Conservation (phyloP, 1,140 invertebrate genomes). For the Bursaphelenchus mucronatus region DNA sequence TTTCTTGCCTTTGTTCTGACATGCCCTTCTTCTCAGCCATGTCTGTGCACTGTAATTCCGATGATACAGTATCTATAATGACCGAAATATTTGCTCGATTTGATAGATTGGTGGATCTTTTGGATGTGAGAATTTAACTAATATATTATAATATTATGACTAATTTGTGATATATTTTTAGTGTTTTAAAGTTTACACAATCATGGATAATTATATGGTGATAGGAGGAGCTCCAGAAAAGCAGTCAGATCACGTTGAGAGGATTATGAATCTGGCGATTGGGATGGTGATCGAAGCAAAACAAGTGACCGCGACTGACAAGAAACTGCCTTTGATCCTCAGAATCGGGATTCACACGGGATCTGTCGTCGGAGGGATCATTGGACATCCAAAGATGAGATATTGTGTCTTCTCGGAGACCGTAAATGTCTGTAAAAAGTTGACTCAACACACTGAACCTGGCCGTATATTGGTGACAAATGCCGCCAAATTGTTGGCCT, state of each 20-base stretch:
- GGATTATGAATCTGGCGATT: constrained; percentile 49
- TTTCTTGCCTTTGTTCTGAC: constrained; percentile 63
- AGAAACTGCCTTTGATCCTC: constrained; percentile 32
- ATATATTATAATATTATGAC: constrained; percentile 19
- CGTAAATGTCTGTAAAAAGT: constrained; percentile 23
- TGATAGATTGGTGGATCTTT: constrained; percentile 54
- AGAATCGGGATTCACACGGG: constrained; percentile 32
- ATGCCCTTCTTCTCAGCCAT: constrained; percentile 64
- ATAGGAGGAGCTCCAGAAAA: constrained; percentile 44
- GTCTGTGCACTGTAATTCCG: constrained; percentile 59
- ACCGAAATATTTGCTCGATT: constrained; percentile 62
- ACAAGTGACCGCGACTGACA: constrained; percentile 28
- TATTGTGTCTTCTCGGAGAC: constrained; percentile 23
- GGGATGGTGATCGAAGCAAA: constrained; percentile 34
- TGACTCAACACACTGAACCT: constrained; percentile 11
- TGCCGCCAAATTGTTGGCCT: constrained; percentile 27
- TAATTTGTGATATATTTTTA: constrained; percentile 1
- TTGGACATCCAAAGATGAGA: constrained; percentile 9
- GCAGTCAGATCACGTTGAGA: constrained; percentile 46
- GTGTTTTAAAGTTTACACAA: constrained; percentile 34
- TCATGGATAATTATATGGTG: constrained; percentile 32
- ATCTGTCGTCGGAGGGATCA: constrained; percentile 25
- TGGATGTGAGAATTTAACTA: constrained; percentile 43
- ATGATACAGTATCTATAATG: constrained; percentile 62
- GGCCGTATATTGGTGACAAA: constrained; percentile 24